phyloP scores from a whole-genome alignment of 2,797 vertebrate genomes.

The Sciaenops ocellatus region DNA sequence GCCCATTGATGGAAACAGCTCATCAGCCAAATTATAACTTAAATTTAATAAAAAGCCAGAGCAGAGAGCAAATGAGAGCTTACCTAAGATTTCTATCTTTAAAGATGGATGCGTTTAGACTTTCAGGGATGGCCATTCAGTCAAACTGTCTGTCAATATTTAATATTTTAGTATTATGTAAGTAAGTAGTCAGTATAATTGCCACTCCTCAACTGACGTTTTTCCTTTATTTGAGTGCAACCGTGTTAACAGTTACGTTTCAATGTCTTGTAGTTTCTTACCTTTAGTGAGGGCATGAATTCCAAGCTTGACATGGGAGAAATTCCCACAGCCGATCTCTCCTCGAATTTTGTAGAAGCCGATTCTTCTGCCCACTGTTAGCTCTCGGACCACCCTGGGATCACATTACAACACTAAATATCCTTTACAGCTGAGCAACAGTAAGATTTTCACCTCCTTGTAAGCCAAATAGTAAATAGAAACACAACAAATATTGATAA shows the following conservation, averaged over 20 bases:
- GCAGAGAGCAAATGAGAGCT: not conserved
- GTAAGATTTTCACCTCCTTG: not conserved
- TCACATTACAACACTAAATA: constrained; percentile 23
- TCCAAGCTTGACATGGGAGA: constrained; percentile 97
- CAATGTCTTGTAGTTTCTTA: constrained; percentile 67
- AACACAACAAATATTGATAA: not conserved
- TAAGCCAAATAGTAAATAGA: not conserved
- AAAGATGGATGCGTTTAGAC: constrained; percentile 4
- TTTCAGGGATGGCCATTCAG: not conserved
- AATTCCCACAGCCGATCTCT: constrained; percentile 97
- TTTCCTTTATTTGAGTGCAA: not conserved
- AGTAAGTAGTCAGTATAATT: not conserved
- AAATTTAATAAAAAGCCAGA: constrained; percentile 28
- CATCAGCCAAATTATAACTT: constrained; percentile 49
- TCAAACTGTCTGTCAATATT: not conserved
- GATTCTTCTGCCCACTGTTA: constrained; percentile 94
- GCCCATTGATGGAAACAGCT: constrained; percentile 51
- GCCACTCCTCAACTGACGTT: not conserved
- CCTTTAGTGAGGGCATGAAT: constrained; percentile 97
- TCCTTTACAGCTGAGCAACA: not conserved
- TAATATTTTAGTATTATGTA: not conserved
- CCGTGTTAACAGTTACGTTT: not conserved
- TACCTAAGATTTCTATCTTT: not conserved
- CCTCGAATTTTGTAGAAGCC: constrained; percentile 96
- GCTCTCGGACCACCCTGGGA: constrained; percentile 91